A percentile compares a stretch with the other conserved stretches of the same genome.
phyloP scores from a whole-genome alignment of 2,888 invertebrate genomes.

The Malthinus flaveolus region DNA sequence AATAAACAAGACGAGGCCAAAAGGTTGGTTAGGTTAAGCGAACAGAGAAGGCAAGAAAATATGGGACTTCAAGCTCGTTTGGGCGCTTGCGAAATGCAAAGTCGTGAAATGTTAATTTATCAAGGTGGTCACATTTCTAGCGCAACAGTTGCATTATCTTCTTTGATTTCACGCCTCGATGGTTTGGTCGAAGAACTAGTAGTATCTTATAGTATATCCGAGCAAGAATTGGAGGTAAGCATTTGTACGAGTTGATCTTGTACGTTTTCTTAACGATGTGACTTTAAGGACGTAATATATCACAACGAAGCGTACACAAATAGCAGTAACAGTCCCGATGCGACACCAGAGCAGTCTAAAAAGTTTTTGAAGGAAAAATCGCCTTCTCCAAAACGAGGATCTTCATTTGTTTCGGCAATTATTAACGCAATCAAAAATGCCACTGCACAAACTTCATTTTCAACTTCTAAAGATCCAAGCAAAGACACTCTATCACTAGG shows the following conservation, averaged over 20 bases:
- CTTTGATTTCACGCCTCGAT: constrained; percentile 70
- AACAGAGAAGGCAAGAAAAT: constrained; percentile 76
- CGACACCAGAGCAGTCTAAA: constrained; percentile 62
- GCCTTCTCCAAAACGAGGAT: constrained; percentile 65
- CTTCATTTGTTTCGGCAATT: constrained; percentile 72
- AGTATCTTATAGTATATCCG: constrained; percentile 73
- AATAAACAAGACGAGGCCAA: constrained; percentile 76
- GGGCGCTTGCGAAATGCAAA: constrained; percentile 64
- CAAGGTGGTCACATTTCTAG: constrained; percentile 73
- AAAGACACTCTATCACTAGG: constrained; percentile 47
- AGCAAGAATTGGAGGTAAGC: constrained; percentile 71
- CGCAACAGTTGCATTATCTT: constrained; percentile 69
- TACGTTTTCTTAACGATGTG: neutral
- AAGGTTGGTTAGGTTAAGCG: constrained; percentile 76
- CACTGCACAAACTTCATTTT: constrained; percentile 48
- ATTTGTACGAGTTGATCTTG: constrained; percentile 1
- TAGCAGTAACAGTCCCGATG: constrained; percentile 71
- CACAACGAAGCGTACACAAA: constrained; percentile 78
- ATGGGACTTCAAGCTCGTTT: constrained; percentile 67
- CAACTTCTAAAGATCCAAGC: constrained; percentile 44
- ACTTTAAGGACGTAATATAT: constrained; percentile 70
- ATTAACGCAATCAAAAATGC: constrained; percentile 70
- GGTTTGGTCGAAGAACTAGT: constrained; percentile 73
- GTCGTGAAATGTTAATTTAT: constrained; percentile 66
- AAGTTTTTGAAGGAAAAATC: constrained; percentile 46